Percentiles rank a stretch among this genome's conserved stretches.
Conservation (phyloP, 2,888 invertebrate genomes). For the Hydropsyche betteni region DNA sequence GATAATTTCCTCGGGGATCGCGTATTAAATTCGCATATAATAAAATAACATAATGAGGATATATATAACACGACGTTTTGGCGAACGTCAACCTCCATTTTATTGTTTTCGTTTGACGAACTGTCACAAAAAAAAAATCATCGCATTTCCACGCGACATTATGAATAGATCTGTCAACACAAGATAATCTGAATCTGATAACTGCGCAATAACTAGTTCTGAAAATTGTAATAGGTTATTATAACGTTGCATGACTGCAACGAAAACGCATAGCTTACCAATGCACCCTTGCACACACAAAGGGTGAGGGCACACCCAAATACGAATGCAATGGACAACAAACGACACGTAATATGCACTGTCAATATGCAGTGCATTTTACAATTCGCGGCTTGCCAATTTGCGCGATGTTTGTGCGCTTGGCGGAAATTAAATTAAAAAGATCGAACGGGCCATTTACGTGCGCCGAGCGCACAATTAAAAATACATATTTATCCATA, state of each 20-base stretch:
- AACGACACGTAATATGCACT: background rate
- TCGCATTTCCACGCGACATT: background rate
- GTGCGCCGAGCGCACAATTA: no score
- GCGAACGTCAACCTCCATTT: no score
- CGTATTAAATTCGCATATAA: constrained; percentile 13
- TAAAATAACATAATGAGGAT: constrained; percentile 13
- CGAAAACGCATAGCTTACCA: no score
- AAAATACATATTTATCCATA: no score
- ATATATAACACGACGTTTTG: no score
- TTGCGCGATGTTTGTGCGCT: no score
- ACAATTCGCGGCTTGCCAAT: background rate
- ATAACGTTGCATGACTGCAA: constrained; percentile 35
- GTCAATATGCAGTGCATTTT: constrained; percentile 8
- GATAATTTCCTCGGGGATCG: constrained; percentile 22
- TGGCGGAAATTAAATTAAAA: no score
- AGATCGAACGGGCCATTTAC: no score
- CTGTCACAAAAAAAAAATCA: background rate
- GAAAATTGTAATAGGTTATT: constrained; percentile 34
- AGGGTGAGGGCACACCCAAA: no score
- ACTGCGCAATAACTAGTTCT: constrained; percentile 9
- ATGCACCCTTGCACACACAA: no score
- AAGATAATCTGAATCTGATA: constrained; percentile 27
- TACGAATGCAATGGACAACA: background rate
- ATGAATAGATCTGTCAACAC: constrained; percentile 25
- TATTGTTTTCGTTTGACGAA: no score